Conservation (phyloP, 2,888 invertebrate genomes). For the Diadegma fenestrale region DNA sequence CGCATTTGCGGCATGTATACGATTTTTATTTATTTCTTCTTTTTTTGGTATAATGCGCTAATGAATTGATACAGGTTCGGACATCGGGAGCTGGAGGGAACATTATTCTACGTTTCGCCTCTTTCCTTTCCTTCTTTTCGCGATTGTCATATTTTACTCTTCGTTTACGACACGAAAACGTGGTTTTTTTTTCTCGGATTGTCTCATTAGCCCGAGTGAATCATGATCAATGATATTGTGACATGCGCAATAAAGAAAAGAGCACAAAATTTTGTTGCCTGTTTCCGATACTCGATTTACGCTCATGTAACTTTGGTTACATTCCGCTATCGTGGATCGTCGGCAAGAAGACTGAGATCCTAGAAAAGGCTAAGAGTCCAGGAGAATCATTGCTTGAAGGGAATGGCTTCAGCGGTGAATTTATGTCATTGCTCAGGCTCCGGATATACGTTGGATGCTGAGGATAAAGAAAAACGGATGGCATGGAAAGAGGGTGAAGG, state of each 20-base stretch:
- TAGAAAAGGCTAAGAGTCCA: constrained; percentile 43
- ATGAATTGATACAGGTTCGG: constrained; percentile 81
- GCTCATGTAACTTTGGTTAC: background rate
- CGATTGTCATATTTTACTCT: constrained; percentile 34
- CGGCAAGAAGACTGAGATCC: constrained; percentile 33
- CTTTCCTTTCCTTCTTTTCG: constrained; percentile 38
- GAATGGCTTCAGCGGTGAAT: constrained; percentile 64
- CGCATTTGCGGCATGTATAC: constrained; percentile 80
- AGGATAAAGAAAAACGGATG: constrained; percentile 52
- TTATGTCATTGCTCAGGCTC: constrained; percentile 64
- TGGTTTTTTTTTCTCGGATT: background rate
- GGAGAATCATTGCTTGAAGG: constrained; percentile 60
- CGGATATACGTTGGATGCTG: constrained; percentile 57
- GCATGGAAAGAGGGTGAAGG: constrained; percentile 18
- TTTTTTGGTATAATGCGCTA: constrained; percentile 81
- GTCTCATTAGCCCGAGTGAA: background rate
- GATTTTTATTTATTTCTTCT: constrained; percentile 76
- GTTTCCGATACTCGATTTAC: background rate
- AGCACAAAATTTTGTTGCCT: background rate
- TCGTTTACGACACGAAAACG: background rate
- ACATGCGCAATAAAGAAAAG: background rate
- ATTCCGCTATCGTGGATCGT: constrained; percentile 10
- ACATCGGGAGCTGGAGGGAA: constrained; percentile 29
- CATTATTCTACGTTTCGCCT: constrained; percentile 40
- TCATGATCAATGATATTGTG: background rate